phyloP scores from a whole-genome alignment of 2,113 vertebrate species.

The Emydura subglobosa region DNA sequence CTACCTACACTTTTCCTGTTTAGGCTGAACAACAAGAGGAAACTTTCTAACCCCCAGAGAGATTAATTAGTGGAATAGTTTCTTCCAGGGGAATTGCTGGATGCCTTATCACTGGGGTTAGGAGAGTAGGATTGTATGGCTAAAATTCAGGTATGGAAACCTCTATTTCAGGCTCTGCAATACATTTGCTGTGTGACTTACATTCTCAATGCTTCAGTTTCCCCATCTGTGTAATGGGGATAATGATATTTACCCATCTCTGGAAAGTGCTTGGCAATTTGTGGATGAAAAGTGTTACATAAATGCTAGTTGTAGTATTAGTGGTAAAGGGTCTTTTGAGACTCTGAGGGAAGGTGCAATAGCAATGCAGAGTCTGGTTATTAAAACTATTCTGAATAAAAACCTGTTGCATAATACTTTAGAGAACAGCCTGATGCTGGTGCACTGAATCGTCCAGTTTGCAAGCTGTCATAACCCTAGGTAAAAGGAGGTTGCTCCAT shows the following conservation, averaged over 20 bases:
- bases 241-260: neutral
- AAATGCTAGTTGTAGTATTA: too few species aligned
- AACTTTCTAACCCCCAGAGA: neutral
- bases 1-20: neutral
- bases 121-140: neutral
- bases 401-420: neutral
- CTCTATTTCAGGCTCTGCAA: neutral
- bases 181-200: neutral
- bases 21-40: neutral
- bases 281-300: neutral
- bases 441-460: neutral
- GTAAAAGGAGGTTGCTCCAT: neutral
- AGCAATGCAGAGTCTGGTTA: neutral
- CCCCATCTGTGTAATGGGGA: neutral
- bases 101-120: neutral
- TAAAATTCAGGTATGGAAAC: neutral
- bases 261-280: neutral
- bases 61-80: neutral
- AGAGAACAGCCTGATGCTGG: neutral
- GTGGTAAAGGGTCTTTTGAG: neutral
- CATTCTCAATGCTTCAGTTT: neutral
- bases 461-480: neutral
- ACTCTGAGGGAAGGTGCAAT: neutral
- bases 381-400: neutral
- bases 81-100: neutral